phyloP scores from a whole-genome alignment of 2,113 vertebrate species.

The Crotalus helleri region DNA sequence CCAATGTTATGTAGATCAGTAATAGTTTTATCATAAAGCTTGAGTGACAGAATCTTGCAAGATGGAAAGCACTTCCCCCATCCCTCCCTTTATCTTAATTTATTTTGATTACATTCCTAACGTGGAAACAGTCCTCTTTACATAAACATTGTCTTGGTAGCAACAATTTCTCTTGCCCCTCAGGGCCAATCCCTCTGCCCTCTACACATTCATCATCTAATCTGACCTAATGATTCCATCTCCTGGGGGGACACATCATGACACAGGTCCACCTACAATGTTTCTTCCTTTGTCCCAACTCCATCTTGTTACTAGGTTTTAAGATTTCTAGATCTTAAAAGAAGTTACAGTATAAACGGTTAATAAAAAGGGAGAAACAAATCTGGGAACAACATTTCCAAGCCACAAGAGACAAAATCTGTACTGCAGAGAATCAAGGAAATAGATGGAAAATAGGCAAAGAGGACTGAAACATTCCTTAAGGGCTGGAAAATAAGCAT shows the following conservation, averaged over 20 bases:
- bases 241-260: background rate
- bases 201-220: background rate
- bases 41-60: background rate
- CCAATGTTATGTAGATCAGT: background rate
- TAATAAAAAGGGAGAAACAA: background rate
- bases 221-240: background rate
- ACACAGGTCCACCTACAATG: background rate
- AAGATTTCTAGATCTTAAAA: background rate
- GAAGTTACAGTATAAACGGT: background rate
- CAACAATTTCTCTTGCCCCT: background rate
- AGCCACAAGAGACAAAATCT: background rate
- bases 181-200: background rate
- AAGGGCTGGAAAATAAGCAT: background rate
- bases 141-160: background rate
- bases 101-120: background rate
- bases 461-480: background rate
- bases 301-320: background rate
- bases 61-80: background rate
- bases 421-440: background rate
- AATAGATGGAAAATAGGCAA: background rate
- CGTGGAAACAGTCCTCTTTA: background rate
- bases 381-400: background rate
- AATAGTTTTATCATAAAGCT: background rate
- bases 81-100: background rate
- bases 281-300: background rate